A percentile compares a stretch with the other conserved stretches of the same genome.
Conservation (phyloP, 2,113 vertebrate species). For the Elephas maximus region DNA sequence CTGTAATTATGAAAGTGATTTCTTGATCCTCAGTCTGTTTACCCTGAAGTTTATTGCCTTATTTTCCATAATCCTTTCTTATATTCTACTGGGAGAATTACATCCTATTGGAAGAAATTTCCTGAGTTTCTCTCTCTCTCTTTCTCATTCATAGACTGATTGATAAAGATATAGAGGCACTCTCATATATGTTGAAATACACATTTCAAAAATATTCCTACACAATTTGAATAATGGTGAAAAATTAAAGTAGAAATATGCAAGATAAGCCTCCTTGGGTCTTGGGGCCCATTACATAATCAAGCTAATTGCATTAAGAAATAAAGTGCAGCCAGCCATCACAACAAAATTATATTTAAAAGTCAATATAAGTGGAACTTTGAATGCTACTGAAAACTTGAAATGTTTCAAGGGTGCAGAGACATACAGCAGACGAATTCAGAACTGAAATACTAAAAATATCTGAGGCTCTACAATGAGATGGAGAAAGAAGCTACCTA, state of each 20-base stretch:
- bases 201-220: neutral
- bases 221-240: neutral
- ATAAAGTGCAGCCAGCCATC: neutral
- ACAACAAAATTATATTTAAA: neutral
- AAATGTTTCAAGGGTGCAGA: neutral
- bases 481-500: neutral
- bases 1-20: neutral
- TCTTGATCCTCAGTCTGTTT: neutral
- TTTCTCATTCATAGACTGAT: neutral
- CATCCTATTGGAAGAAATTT: neutral
- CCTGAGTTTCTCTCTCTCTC: neutral
- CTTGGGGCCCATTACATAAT: neutral
- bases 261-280: neutral
- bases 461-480: neutral
- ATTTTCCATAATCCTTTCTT: neutral
- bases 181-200: neutral
- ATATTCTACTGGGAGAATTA: neutral
- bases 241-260: neutral
- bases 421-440: neutral
- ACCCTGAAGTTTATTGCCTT: neutral
- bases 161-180: neutral
- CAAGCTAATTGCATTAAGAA: neutral
- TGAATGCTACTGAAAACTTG: neutral
- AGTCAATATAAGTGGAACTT: neutral
- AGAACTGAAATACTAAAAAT: neutral